Percentiles rank a stretch among this genome's conserved stretches.
phyloP scores from a whole-genome alignment of 2,888 invertebrate genomes.

The Lasioglossum calceatum region DNA sequence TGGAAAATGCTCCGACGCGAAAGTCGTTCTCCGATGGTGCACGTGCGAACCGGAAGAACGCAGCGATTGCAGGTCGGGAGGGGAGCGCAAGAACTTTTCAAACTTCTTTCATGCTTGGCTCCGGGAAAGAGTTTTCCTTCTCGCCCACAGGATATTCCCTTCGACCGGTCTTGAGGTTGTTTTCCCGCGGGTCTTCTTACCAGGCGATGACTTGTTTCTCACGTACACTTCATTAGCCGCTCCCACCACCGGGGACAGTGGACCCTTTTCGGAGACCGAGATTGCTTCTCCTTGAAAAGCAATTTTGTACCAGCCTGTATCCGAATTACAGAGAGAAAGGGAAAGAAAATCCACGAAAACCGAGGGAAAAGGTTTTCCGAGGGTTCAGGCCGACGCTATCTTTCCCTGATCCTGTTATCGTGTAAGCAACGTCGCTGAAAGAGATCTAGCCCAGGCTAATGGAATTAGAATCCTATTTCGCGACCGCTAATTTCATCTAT shows the following conservation, averaged over 20 bases:
- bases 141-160: slow-evolving; percentile 25
- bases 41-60: slow-evolving; percentile 38
- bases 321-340: background rate
- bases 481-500: slow-evolving; percentile 34
- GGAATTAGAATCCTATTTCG: slow-evolving; percentile 52
- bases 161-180: slow-evolving; percentile 41
- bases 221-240: slow-evolving; percentile 70
- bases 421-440: slow-evolving; percentile 16
- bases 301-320: slow-evolving; percentile 51
- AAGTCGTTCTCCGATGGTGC: slow-evolving; percentile 46
- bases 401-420: slow-evolving; percentile 50
- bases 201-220: slow-evolving; percentile 63
- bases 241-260: slow-evolving; percentile 61
- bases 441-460: slow-evolving; percentile 24
- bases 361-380: background rate
- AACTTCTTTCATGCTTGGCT: slow-evolving; percentile 48
- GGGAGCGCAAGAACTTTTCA: slow-evolving; percentile 35
- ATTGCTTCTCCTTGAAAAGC: slow-evolving; percentile 69
- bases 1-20: slow-evolving; percentile 47
- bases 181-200: slow-evolving; percentile 53
- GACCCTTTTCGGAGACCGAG: slow-evolving; percentile 59
- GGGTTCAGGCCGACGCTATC: slow-evolving; percentile 38
- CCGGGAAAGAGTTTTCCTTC: slow-evolving; percentile 39
- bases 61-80: slow-evolving; percentile 36
- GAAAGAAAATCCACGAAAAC: background rate